A percentile compares a stretch with the other conserved stretches of the same genome.
phyloP scores from a whole-genome alignment of 2,888 invertebrate genomes.

The Drosophila mettleri region DNA sequence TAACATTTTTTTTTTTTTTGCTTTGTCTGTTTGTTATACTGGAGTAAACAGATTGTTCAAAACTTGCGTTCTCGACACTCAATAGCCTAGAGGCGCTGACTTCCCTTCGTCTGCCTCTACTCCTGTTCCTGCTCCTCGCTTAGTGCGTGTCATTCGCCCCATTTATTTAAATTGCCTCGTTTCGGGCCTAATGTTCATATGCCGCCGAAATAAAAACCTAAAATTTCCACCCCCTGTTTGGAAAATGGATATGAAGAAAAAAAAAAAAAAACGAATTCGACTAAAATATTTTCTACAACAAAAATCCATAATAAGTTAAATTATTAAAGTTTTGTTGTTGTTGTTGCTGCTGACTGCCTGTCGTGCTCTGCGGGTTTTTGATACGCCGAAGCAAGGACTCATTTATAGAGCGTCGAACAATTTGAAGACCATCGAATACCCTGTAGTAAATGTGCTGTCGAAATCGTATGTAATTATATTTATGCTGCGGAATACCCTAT shows the following conservation, averaged over 20 bases:
- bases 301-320: constrained; percentile 80
- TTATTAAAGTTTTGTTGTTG: constrained; percentile 72
- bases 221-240: constrained; percentile 58
- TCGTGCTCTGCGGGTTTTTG: constrained; percentile 47
- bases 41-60: constrained; percentile 32
- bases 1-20: background rate
- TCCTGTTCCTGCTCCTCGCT: constrained; percentile 13
- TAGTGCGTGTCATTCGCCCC: constrained; percentile 74
- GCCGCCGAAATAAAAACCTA: constrained; percentile 49
- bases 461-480: too few relatives aligned
- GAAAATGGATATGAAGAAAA: constrained; percentile 46
- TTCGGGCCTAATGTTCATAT: constrained; percentile 74
- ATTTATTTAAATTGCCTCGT: constrained; percentile 81
- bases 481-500: too few relatives aligned
- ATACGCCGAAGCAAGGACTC: constrained; percentile 56
- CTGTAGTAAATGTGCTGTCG: too few relatives aligned
- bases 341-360: constrained; percentile 36
- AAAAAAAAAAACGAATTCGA: constrained; percentile 18
- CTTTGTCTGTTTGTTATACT: background rate
- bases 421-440: constrained; percentile 8
- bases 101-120: constrained; percentile 1
- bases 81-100: constrained; percentile 49
- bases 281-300: constrained; percentile 51
- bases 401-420: constrained; percentile 8
- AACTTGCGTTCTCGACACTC: constrained; percentile 66